phyloP scores from a whole-genome alignment of 2,797 vertebrate species.

The Rhincodon typus region DNA sequence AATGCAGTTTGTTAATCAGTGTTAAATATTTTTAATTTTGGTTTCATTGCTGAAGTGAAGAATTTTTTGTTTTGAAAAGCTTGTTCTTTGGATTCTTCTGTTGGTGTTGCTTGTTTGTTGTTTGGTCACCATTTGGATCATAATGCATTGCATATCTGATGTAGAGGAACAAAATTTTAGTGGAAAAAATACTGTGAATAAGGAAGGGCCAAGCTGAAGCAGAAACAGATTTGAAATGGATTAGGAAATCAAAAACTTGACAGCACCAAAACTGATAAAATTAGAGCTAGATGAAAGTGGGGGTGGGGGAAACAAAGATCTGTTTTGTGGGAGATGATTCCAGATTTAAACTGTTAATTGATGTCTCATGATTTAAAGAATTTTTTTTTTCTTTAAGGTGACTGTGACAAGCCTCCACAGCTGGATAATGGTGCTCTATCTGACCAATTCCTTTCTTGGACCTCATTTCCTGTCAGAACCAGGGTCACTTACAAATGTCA shows the following conservation, averaged over 20 bases:
- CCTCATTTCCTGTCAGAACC: neutral
- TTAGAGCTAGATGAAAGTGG: neutral
- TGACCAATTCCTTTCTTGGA: fast-evolving
- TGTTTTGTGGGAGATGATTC: neutral
- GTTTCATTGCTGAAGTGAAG: neutral
- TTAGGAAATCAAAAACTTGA: neutral
- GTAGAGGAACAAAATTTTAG: neutral
- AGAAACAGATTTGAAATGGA: neutral
- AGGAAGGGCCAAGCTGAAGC: neutral
- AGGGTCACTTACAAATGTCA: neutral
- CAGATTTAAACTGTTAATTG: neutral
- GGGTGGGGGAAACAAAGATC: neutral
- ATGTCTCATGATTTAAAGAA: neutral
- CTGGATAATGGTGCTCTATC: neutral
- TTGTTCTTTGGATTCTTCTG: too few species aligned
- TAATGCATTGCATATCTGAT: neutral
- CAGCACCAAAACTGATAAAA: neutral
- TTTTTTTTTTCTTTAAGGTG: neutral
- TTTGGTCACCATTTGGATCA: too few species aligned
- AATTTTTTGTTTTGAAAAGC: too few species aligned
- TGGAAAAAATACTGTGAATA: neutral
- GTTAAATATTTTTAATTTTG: too few species aligned
- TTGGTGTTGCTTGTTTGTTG: too few species aligned
- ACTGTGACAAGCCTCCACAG: neutral
- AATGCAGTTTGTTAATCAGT: too few species aligned